A percentile compares a stretch with the other conserved stretches of the same genome.
Evolutionary conservation across 2,113 vertebrate genomes (phyloP).

Genomic region (Malurus elegans): DNA sequence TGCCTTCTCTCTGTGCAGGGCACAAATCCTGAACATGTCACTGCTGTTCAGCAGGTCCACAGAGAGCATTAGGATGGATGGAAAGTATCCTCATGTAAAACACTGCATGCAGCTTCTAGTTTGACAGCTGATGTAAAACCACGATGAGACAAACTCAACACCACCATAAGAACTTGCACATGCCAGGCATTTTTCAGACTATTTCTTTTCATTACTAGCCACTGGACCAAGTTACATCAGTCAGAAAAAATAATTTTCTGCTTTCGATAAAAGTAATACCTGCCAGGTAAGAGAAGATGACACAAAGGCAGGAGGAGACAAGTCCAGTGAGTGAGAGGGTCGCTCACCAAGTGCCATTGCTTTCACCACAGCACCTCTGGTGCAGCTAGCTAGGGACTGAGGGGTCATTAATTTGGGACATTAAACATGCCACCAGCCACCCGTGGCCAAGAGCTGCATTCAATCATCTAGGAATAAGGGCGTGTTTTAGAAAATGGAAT

Average conservation of each 20-base stretch:
- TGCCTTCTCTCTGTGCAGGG: background rate
- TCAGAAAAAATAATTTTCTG: background rate
- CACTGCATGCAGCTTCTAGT: background rate
- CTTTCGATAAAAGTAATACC: background rate
- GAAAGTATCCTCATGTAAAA: background rate
- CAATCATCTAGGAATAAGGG: background rate
- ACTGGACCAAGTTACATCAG: background rate
- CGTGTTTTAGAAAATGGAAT: background rate
- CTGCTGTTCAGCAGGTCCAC: background rate
- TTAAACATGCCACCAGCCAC: background rate
- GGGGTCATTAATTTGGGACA: background rate
- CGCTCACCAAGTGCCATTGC: fast-evolving
- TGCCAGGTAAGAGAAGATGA: background rate
- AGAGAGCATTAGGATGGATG: background rate
- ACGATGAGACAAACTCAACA: background rate
- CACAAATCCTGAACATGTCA: background rate
- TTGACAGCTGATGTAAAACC: background rate
- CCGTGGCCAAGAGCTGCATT: background rate
- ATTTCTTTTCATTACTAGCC: background rate
- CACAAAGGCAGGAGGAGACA: background rate
- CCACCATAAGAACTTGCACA: background rate
- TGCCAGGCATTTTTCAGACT: background rate
- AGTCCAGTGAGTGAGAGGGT: background rate
- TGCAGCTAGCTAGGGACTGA: background rate
- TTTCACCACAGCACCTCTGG: background rate